Evolutionary conservation across 2,797 vertebrate species (phyloP).

Genomic region (Orestias chungarensis): DNA sequence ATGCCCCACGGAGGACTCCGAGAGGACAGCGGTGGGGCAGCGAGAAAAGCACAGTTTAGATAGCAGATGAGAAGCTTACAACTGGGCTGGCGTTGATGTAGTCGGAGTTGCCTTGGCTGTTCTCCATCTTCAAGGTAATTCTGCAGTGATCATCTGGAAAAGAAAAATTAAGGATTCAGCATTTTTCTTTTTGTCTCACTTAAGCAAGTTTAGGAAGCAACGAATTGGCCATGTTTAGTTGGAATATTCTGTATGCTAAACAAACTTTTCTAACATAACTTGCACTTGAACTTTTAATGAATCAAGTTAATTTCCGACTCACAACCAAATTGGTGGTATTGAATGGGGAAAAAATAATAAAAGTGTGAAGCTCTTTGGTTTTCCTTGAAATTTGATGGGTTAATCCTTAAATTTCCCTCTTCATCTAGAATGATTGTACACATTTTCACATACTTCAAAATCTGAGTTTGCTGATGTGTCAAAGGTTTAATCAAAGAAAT

Average conservation of each 20-base stretch:
- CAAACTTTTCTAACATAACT: background rate
- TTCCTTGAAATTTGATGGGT: conserved; percentile 4
- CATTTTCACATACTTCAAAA: background rate
- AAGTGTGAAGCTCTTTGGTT: conserved; percentile 2
- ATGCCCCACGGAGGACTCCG: conserved; percentile 35
- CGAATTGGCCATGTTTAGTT: background rate
- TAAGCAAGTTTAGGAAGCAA: conserved; percentile 2
- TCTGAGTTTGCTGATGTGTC: background rate
- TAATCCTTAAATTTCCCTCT: conserved; percentile 3
- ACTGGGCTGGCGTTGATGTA: conserved; percentile 99
- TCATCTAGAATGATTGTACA: conserved; percentile 3
- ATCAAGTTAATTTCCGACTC: conserved; percentile 7
- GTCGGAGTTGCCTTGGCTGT: conserved; percentile 88
- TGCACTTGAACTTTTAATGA: background rate
- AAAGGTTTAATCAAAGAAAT: conserved; percentile 11
- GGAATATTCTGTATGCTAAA: background rate
- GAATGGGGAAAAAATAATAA: background rate
- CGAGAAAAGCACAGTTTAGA: conserved; percentile 17
- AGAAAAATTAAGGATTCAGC: conserved; percentile 40
- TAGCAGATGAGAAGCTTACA: conserved; percentile 82
- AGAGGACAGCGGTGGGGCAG: conserved; percentile 17
- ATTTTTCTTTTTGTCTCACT: background rate
- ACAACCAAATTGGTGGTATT: background rate
- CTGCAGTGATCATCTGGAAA: conserved; percentile 94
- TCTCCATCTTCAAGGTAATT: conserved; percentile 89